Conservation (phyloP, 2,797 vertebrate genomes). For the Tenualosa thibaudeaui region DNA sequence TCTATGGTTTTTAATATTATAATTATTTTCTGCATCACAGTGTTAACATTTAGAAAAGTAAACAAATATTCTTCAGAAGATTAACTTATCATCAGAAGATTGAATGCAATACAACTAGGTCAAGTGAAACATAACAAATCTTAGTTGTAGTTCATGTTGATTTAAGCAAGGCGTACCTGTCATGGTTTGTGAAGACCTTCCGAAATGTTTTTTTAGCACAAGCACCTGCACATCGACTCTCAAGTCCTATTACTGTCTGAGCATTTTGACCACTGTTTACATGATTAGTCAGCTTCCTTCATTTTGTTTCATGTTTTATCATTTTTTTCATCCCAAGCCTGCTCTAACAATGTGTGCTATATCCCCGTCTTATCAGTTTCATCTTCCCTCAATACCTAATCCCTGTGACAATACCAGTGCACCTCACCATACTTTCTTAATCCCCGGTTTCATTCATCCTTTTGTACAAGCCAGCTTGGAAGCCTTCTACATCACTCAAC, state of each 20-base stretch:
- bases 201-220: background rate
- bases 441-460: background rate
- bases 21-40: background rate
- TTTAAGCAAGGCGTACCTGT: background rate
- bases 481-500: background rate
- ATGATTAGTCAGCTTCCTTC: background rate
- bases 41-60: background rate
- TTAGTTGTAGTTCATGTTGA: background rate
- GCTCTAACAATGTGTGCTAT: background rate
- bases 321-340: background rate
- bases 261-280: background rate
- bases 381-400: conserved; percentile 17
- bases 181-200: background rate
- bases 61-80: background rate
- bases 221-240: background rate
- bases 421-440: conserved; percentile 14
- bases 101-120: background rate
- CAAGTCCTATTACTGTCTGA: background rate
- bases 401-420: conserved; percentile 17
- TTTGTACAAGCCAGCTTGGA: conserved; percentile 8
- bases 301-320: background rate
- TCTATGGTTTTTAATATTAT: background rate
- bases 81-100: background rate
- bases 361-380: background rate
- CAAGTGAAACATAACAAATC: background rate